Evolutionary conservation across 2,888 invertebrate species (phyloP).

Genomic region (Pantelozetes paolii): DNA sequence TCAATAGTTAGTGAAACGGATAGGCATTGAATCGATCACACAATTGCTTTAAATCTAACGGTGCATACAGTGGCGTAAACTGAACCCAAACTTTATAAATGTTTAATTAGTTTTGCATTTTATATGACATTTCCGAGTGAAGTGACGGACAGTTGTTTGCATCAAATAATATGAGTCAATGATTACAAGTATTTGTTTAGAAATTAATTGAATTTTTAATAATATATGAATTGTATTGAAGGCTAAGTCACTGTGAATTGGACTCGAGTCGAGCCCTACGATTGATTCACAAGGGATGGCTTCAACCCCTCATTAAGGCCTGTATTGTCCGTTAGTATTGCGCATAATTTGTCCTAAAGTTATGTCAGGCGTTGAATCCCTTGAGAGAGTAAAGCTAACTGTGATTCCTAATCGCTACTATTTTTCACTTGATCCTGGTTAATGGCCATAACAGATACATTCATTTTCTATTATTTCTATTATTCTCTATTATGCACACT

Average conservation of each 20-base stretch:
- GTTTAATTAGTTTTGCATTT: constrained; percentile 15
- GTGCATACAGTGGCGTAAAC: not conserved
- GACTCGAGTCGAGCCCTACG: not conserved
- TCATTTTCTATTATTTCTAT: constrained; percentile 19
- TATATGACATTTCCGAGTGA: not conserved
- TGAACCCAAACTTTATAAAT: not conserved
- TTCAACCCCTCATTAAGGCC: constrained; percentile 11
- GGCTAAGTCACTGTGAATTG: constrained; percentile 13
- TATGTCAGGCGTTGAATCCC: constrained; percentile 12
- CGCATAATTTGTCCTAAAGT: constrained; percentile 23
- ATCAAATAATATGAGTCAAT: no score
- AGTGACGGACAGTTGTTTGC: not conserved
- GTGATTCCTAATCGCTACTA: constrained; percentile 46
- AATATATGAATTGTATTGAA: not conserved
- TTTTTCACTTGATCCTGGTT: constrained; percentile 47
- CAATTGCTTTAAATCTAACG: not conserved
- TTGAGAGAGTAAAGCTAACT: constrained; percentile 25
- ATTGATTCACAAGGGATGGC: not conserved
- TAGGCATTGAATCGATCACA: constrained; percentile 11
- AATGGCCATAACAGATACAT: constrained; percentile 38
- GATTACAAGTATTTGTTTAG: no score
- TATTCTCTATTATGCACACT: constrained; percentile 9
- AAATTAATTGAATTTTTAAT: no score
- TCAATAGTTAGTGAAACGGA: constrained; percentile 1
- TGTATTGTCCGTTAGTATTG: constrained; percentile 21